phyloP scores from a whole-genome alignment of 2,888 invertebrate species.

The Allygus modestus region DNA sequence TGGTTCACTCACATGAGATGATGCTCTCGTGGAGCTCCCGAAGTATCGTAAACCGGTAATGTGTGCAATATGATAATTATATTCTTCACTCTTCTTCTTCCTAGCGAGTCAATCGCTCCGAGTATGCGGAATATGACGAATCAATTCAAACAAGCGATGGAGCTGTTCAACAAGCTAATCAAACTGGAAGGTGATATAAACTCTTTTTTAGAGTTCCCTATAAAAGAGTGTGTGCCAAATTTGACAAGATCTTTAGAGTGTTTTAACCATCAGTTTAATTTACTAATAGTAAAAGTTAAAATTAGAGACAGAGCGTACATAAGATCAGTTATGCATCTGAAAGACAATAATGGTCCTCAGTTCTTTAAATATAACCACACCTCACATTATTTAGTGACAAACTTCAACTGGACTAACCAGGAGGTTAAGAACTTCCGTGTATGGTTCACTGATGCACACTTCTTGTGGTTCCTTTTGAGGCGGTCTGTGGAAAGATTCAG shows the following conservation, averaged over 20 bases:
- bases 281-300: slow-evolving; percentile 37
- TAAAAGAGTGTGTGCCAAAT: not conserved
- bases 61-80: not conserved
- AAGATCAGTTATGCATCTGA: slow-evolving; percentile 28
- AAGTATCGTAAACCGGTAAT: no score
- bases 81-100: not conserved
- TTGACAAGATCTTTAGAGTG: slow-evolving; percentile 28
- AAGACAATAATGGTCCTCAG: slow-evolving; percentile 13
- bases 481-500: slow-evolving; percentile 1
- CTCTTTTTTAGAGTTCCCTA: not conserved
- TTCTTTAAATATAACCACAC: slow-evolving; percentile 8
- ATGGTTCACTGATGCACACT: slow-evolving; percentile 40
- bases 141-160: not conserved
- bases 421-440: slow-evolving; percentile 24
- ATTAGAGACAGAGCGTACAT: slow-evolving; percentile 39
- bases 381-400: not conserved
- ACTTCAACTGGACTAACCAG: slow-evolving; percentile 15
- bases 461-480: slow-evolving; percentile 37
- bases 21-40: no score
- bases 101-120: not conserved
- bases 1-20: no score
- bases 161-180: slow-evolving; percentile 7
- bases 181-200: slow-evolving; percentile 16
- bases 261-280: slow-evolving; percentile 31
- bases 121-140: slow-evolving; percentile 1